These are phyloP conservation scores for Ardeotis arabs DNA, from an alignment of 2,113 vertebrate species.

Conservation along the genomic window DNA sequence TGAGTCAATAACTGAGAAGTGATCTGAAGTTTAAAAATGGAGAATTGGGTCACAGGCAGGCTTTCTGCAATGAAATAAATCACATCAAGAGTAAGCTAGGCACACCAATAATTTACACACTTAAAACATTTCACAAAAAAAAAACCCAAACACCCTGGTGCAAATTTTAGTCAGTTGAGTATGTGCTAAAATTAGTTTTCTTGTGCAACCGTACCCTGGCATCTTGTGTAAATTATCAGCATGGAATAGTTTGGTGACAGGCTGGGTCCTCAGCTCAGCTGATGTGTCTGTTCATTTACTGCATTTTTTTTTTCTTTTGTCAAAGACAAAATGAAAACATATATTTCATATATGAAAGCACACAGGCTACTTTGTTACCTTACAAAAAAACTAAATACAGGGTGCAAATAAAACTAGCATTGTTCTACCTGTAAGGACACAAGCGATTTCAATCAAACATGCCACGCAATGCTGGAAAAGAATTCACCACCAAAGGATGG, in stretches of 20 bases:
- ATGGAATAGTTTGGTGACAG: too few species aligned
- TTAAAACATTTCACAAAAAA: not conserved
- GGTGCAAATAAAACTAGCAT: not conserved
- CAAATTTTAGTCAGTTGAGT: not conserved
- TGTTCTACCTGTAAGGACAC: not conserved
- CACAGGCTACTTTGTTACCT: not conserved
- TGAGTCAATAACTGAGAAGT: not conserved
- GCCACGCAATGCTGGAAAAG: fast-evolving
- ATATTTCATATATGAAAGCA: fast-evolving
- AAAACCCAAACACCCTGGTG: not conserved
- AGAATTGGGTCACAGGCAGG: not conserved
- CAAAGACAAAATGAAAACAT: not conserved
- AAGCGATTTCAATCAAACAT: not conserved
- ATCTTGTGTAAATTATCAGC: not conserved
- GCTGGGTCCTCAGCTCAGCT: not conserved
- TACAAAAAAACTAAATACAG: not conserved
- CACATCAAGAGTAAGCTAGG: not conserved
- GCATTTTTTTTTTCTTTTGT: not conserved
- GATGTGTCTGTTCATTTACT: not conserved
- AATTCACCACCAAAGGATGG: not conserved
- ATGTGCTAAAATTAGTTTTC: not conserved
- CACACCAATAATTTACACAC: not conserved
- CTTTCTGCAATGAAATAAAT: not conserved
- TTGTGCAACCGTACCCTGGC: not conserved
- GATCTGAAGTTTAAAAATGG: not conserved